Conservation (phyloP, 2,113 vertebrate genomes). For the Falco punctatus region DNA sequence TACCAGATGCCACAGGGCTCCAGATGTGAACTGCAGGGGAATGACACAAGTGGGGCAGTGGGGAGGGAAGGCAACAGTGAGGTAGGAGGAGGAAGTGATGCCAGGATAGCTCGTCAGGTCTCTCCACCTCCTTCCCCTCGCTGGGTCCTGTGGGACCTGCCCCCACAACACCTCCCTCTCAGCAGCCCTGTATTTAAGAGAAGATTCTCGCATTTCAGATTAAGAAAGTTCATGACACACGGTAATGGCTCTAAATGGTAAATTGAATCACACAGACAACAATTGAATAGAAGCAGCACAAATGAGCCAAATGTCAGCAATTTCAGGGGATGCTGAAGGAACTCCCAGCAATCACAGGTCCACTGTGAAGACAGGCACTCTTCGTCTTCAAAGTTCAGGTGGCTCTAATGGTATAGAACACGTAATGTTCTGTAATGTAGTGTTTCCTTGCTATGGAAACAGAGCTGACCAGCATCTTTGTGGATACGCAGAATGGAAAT, state of each 20-base stretch:
- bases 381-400: background rate
- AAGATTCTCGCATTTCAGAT: slow-evolving; percentile 54
- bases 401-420: background rate
- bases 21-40: background rate
- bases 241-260: slow-evolving; percentile 58
- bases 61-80: background rate
- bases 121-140: background rate
- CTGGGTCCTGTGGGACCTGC: slow-evolving; percentile 16
- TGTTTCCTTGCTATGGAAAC: background rate
- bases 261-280: slow-evolving; percentile 60
- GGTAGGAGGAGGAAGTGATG: background rate
- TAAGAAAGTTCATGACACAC: slow-evolving; percentile 54
- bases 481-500: background rate
- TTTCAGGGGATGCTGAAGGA: slow-evolving; percentile 20
- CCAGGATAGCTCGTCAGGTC: background rate
- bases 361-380: background rate
- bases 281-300: slow-evolving; percentile 30
- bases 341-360: background rate
- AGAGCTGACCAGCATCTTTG: background rate
- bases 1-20: background rate
- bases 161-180: slow-evolving; percentile 13
- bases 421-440: background rate
- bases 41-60: background rate
- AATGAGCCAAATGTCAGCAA: slow-evolving; percentile 30
- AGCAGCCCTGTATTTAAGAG: slow-evolving; percentile 1